A percentile compares a stretch with the other conserved stretches of the same genome.
These are phyloP conservation scores for Drosophila triauraria DNA, from an alignment of 1,140 invertebrate species.

Conservation along the genomic window DNA sequence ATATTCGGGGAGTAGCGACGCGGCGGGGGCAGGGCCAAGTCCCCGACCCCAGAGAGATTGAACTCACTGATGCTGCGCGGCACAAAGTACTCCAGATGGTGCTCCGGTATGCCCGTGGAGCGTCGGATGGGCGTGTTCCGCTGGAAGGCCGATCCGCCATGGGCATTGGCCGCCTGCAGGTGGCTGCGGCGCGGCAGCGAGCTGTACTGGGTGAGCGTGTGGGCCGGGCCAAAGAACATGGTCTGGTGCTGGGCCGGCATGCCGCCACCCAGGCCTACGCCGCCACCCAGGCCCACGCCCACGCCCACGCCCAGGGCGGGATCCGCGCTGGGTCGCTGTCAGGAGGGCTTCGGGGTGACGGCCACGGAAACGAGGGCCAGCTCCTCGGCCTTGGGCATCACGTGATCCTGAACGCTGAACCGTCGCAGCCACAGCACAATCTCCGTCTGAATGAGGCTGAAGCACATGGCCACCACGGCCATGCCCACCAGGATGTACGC, in stretches of 20 bases:
- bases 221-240: slow-evolving; percentile 82
- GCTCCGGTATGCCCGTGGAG: slow-evolving; percentile 87
- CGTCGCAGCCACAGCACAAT: slow-evolving; percentile 89
- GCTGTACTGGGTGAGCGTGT: slow-evolving; percentile 76
- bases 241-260: slow-evolving; percentile 77
- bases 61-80: slow-evolving; percentile 93
- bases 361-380: slow-evolving; percentile 79
- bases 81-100: slow-evolving; percentile 92
- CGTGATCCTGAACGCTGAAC: slow-evolving; percentile 85
- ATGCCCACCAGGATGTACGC: slow-evolving; percentile 97
- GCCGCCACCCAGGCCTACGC: neutral
- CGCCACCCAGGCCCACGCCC: neutral
- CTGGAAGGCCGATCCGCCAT: slow-evolving; percentile 86
- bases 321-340: slow-evolving; percentile 82
- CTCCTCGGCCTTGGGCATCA: slow-evolving; percentile 78
- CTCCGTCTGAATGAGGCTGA: slow-evolving; percentile 97
- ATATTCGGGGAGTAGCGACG: slow-evolving; percentile 79
- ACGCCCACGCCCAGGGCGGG: slow-evolving; percentile 16
- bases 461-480: slow-evolving; percentile 98
- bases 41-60: slow-evolving; percentile 88
- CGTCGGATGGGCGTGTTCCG: slow-evolving; percentile 88
- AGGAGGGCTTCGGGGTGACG: slow-evolving; percentile 84
- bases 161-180: slow-evolving; percentile 32
- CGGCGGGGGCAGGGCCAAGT: slow-evolving; percentile 86
- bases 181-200: slow-evolving; percentile 79